Conservation (phyloP, 2,797 vertebrate species). For the Pyrocephalus nanus region DNA sequence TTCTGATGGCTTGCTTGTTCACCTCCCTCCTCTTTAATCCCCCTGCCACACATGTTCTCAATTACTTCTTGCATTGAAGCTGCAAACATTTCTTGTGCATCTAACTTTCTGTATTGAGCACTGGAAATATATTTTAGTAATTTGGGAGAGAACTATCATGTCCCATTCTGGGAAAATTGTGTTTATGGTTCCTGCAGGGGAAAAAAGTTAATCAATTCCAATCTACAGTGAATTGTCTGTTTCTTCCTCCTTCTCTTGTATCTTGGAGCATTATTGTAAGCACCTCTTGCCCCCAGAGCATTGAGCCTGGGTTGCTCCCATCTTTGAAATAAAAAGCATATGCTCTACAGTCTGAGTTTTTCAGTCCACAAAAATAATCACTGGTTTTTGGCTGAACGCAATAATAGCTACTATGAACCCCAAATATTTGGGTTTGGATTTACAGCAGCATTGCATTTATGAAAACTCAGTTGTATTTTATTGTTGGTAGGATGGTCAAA, state of each 20-base stretch:
- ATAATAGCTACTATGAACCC: background rate
- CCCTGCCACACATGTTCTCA: conserved; percentile 36
- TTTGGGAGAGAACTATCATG: conserved; percentile 21
- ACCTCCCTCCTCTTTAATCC: background rate
- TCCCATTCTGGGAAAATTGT: conserved; percentile 42
- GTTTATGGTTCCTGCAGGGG: conserved; percentile 38
- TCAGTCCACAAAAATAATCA: conserved; percentile 8
- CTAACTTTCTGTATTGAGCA: conserved; percentile 13
- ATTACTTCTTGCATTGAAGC: conserved; percentile 26
- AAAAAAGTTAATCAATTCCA: conserved; percentile 31
- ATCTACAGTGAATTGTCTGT: background rate
- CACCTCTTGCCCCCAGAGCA: background rate
- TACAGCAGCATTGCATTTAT: background rate
- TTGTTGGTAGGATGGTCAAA: background rate
- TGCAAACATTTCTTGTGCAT: conserved; percentile 17
- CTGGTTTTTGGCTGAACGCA: background rate
- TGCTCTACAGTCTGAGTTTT: conserved; percentile 25
- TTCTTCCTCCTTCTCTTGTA: conserved; percentile 13
- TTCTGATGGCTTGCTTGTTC: background rate
- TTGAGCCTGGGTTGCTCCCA: background rate
- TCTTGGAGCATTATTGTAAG: background rate
- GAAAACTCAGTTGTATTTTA: background rate
- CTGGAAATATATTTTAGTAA: conserved; percentile 42
- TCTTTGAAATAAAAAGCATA: conserved; percentile 22
- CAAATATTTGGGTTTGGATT: background rate